Percentiles rank a stretch among this genome's conserved stretches.
These are phyloP conservation scores for Nemurella pictetii DNA, from an alignment of 2,888 invertebrate genomes.

Conservation along the genomic window DNA sequence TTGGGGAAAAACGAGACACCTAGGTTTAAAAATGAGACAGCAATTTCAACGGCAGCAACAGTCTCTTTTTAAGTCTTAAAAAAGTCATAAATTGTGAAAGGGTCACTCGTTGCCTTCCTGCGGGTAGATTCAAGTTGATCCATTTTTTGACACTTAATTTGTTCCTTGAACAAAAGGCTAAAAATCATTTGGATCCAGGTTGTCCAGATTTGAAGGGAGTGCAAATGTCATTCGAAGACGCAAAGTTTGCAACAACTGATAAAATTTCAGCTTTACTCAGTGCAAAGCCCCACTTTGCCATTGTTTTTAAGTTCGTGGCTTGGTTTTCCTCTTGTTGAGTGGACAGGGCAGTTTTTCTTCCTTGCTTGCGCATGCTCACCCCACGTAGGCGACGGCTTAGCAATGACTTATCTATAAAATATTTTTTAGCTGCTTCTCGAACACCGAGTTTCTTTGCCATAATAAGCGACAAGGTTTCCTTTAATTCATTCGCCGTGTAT, in stretches of 20 bases:
- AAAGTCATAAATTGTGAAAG: constrained; percentile 40
- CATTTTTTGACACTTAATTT: constrained; percentile 36
- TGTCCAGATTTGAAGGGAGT: background rate
- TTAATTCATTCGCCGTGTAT: too few species aligned
- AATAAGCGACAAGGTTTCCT: too few species aligned
- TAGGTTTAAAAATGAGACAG: too few species aligned
- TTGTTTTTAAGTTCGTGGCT: background rate
- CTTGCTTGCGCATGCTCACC: too few species aligned
- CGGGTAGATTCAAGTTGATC: constrained; percentile 39
- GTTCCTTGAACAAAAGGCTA: background rate
- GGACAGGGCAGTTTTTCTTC: too few species aligned
- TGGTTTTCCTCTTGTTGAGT: too few species aligned
- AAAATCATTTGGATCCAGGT: background rate
- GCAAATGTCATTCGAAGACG: background rate
- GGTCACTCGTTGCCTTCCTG: constrained; percentile 36
- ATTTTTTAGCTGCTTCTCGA: too few species aligned
- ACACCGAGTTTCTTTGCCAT: too few species aligned
- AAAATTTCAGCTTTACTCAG: background rate
- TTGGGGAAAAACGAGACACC: too few species aligned
- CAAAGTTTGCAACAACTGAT: background rate
- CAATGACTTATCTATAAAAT: too few species aligned
- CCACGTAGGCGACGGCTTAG: too few species aligned
- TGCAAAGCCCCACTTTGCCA: background rate
- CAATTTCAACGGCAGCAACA: too few species aligned
- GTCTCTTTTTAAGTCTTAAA: constrained; percentile 36